A percentile compares a stretch with the other conserved stretches of the same genome.
Conservation (phyloP, 2,113 vertebrate genomes). For the Tor tambroides region DNA sequence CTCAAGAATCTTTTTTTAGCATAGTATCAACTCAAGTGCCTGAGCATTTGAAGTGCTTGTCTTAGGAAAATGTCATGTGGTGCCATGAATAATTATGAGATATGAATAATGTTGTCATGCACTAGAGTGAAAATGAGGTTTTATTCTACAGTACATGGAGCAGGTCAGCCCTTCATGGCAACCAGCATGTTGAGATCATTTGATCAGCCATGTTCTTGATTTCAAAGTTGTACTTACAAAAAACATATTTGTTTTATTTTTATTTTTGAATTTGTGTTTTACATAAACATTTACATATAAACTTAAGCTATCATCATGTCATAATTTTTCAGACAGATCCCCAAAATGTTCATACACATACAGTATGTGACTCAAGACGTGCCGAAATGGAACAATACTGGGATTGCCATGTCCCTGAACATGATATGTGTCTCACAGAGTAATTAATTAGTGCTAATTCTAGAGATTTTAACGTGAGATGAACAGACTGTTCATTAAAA, state of each 20-base stretch:
- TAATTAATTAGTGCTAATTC: slow-evolving; percentile 47
- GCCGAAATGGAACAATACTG: slow-evolving; percentile 10
- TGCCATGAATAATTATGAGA: background rate
- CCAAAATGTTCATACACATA: background rate
- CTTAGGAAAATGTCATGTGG: background rate
- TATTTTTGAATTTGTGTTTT: background rate
- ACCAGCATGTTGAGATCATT: background rate
- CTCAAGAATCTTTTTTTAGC: background rate
- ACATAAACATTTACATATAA: background rate
- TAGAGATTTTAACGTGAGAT: slow-evolving; percentile 45
- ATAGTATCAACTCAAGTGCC: background rate
- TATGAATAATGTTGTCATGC: background rate
- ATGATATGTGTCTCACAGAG: background rate
- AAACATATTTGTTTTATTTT: background rate
- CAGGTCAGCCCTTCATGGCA: background rate
- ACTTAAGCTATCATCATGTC: background rate
- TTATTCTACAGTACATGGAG: background rate
- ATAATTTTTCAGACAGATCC: background rate
- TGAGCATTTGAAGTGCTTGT: background rate
- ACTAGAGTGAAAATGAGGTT: background rate
- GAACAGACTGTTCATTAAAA: slow-evolving; percentile 39
- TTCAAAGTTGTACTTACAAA: background rate
- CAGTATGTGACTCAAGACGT: background rate
- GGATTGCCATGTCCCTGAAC: background rate
- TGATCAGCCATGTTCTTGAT: background rate